Evolutionary conservation across 1,140 invertebrate genomes (phyloP), one percentile per base, ranked within the genome.

Genomic region (Steinernema khuongi): DNA sequence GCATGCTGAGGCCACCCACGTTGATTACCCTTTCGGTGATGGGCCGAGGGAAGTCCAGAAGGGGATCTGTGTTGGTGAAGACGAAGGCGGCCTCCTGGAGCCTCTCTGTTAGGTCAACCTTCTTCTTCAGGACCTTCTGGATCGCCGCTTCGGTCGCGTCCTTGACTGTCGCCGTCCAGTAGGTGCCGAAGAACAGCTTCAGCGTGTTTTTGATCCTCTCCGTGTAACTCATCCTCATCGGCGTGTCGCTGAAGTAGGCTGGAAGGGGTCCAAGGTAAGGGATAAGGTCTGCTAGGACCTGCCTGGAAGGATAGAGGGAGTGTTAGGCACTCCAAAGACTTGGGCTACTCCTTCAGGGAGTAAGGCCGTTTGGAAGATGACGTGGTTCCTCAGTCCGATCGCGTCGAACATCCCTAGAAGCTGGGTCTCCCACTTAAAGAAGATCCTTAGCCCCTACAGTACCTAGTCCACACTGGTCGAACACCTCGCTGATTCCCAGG

Each of bases 401-500:
- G 14, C 50, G 4, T 60, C 50, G 19, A 60, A 60, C 11, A 60
- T 11, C 14, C 50, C 50, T 60, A 22, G 26, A 60, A 60, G 7
- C 36, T 31, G n/a, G n/a, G n/a, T 41, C 36, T n/a, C 26, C 26
- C 4, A 60, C 7, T 69, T 30, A 41, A 14, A 22, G 19, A 60
- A 4, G 4, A 60, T 60, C 19, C 14, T 14, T 2, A 22, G 50
- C 50, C 14, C 7, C 29, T 41, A 22, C 4, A 14, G 4, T 11
- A 60, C 50, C 50, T 22, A 60, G 14, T n/a, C 14, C 50, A 60
- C 50, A 60, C 4, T n/a, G 22, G 19, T 60, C 50, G 50, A 60
- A 60, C 4, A 60, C 50, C 26, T 60, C 50, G 22, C 50, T 60
- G 50, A 60, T 60, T 60, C 50, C 50, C 7, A 60, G 50, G 50